Percentiles rank a stretch among this genome's conserved stretches.
Evolutionary conservation across 2,113 vertebrate species (phyloP).

Genomic region (Psammodynastes pulverulentus): DNA sequence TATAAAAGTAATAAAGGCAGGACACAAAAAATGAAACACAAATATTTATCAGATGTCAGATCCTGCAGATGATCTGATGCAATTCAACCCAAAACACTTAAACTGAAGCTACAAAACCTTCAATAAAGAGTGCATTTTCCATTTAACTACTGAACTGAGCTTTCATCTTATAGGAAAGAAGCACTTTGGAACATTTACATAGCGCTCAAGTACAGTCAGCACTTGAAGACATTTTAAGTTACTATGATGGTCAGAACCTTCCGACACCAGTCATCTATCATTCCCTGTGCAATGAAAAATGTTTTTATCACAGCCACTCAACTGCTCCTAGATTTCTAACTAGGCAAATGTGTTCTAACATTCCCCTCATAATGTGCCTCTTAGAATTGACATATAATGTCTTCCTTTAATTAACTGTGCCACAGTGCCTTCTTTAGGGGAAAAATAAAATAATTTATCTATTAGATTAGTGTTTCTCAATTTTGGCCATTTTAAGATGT

Average conservation of each 20-base stretch:
- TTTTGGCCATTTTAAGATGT: neutral
- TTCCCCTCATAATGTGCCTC: neutral
- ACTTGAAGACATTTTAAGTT: neutral
- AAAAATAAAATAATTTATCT: neutral
- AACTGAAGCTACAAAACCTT: neutral
- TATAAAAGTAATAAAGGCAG: neutral
- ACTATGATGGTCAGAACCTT: neutral
- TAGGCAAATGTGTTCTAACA: neutral
- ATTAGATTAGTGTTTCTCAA: neutral
- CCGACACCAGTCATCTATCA: neutral
- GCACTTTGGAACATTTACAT: neutral
- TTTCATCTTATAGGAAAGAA: neutral
- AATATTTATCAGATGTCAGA: slow-evolving; percentile 43
- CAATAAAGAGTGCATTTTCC: neutral
- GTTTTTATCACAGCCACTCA: neutral
- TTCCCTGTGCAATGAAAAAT: neutral
- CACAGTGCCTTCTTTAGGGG: neutral
- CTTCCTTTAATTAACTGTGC: neutral
- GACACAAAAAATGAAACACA: neutral
- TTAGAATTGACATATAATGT: neutral
- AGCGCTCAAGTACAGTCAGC: neutral
- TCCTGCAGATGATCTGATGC: neutral
- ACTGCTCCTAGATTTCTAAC: neutral
- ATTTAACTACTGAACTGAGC: neutral
- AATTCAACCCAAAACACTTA: neutral